phyloP scores from a whole-genome alignment of 2,113 vertebrate species.

The Puffinus mauretanicus region DNA sequence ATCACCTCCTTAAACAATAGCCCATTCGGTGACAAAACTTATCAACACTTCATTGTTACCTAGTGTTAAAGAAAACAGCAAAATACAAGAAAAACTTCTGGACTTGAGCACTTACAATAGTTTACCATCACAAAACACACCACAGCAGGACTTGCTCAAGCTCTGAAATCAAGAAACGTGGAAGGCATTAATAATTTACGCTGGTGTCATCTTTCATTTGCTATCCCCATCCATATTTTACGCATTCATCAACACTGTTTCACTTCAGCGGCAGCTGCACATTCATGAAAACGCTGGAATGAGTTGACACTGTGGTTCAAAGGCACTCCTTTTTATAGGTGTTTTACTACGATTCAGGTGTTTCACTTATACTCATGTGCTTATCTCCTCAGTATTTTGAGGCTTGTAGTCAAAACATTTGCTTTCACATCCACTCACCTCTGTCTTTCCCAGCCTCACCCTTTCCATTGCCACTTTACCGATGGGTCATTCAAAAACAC shows the following conservation, averaged over 20 bases:
- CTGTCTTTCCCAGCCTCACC: not conserved
- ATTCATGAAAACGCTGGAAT: not conserved
- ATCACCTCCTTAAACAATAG: not conserved
- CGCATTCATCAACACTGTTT: not conserved
- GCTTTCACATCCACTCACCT: not conserved
- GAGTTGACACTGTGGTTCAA: not conserved
- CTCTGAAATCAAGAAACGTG: not conserved
- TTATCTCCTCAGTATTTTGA: not conserved
- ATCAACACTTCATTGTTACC: not conserved
- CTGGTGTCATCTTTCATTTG: not conserved
- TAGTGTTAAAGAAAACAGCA: not conserved
- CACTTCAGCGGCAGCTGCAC: not conserved
- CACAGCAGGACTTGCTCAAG: not conserved
- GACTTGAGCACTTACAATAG: not conserved
- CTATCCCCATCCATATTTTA: not conserved
- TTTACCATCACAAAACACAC: not conserved
- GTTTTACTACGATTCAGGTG: not conserved
- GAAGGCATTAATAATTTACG: not conserved
- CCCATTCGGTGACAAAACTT: not conserved
- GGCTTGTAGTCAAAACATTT: not conserved
- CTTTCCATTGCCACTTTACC: not conserved
- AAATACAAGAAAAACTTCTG: not conserved
- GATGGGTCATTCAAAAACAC: not conserved
- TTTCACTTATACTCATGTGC: not conserved
- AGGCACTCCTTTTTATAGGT: not conserved